These are phyloP conservation scores for Criorhina ranunculi DNA, from an alignment of 2,888 invertebrate species.

Conservation along the genomic window DNA sequence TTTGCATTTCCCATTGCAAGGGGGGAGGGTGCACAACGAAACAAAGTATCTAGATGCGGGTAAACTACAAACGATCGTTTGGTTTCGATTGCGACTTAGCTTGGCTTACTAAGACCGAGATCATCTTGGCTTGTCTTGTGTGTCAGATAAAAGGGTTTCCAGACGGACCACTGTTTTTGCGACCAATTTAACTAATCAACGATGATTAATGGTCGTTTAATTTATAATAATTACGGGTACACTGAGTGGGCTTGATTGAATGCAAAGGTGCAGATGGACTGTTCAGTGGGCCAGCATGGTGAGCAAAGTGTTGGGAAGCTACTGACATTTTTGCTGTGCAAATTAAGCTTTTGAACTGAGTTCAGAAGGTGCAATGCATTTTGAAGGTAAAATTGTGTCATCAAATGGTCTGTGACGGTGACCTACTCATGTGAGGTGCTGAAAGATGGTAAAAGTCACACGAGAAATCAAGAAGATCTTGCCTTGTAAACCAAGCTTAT, in stretches of 20 bases:
- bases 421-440: too few species aligned
- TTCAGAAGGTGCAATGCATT: too few species aligned
- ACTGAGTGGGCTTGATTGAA: conserved; percentile 27
- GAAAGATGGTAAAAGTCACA: too few species aligned
- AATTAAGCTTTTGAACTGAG: background rate
- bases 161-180: background rate
- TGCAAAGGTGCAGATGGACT: too few species aligned
- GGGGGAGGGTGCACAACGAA: too few species aligned
- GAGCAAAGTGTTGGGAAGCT: conserved; percentile 8
- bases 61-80: conserved; percentile 30
- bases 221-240: conserved; percentile 52
- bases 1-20: conserved; percentile 11
- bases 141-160: conserved; percentile 22
- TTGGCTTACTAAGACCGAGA: conserved; percentile 5
- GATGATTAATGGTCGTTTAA: conserved; percentile 65
- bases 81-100: background rate
- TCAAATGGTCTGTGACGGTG: too few species aligned
- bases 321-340: background rate
- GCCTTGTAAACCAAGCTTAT: too few species aligned
- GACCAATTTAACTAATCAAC: conserved; percentile 64
- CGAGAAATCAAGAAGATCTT: too few species aligned
- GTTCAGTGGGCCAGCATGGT: background rate
- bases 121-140: background rate
- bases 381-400: too few species aligned
- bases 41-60: background rate